Evolutionary conservation across 92 coral and sea anemone species (phyloP).

Genomic region (Isaurus tuberculatus): DNA sequence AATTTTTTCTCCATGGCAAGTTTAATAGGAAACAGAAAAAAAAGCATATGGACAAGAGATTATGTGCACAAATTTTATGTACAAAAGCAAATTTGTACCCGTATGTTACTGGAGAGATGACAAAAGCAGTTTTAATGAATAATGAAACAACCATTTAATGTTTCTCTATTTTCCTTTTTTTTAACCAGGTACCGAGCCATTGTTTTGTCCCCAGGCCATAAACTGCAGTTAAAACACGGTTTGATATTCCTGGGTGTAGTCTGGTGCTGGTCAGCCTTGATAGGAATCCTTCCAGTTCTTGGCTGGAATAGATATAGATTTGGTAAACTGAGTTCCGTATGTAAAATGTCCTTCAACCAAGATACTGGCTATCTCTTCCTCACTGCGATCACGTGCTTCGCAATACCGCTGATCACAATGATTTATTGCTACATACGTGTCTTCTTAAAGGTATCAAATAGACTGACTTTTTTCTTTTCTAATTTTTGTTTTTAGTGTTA

Average conservation of each 20-base stretch:
- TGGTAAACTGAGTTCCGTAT: conserved; percentile 76
- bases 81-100: no score
- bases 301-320: conserved; percentile 85
- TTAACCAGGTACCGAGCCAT: conserved; percentile 87
- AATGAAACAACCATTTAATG: no score
- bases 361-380: conserved; percentile 81
- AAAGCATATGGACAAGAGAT: no score
- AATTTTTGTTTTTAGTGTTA: background rate
- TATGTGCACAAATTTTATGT: no score
- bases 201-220: conserved; percentile 87
- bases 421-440: conserved; percentile 85
- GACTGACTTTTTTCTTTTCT: background rate
- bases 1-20: no score
- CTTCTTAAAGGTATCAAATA: conserved; percentile 70
- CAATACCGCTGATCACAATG: conserved; percentile 81
- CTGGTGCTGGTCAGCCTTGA: conserved; percentile 78
- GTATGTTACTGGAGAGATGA: no score
- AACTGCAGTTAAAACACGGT: conserved; percentile 76
- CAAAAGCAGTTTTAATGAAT: no score
- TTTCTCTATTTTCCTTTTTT: background rate
- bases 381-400: conserved; percentile 79
- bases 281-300: conserved; percentile 85
- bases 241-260: conserved; percentile 73
- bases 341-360: conserved; percentile 79
- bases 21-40: no score